Conservation (phyloP, 2,888 invertebrate genomes). For the Cryptus viduatorius region DNA sequence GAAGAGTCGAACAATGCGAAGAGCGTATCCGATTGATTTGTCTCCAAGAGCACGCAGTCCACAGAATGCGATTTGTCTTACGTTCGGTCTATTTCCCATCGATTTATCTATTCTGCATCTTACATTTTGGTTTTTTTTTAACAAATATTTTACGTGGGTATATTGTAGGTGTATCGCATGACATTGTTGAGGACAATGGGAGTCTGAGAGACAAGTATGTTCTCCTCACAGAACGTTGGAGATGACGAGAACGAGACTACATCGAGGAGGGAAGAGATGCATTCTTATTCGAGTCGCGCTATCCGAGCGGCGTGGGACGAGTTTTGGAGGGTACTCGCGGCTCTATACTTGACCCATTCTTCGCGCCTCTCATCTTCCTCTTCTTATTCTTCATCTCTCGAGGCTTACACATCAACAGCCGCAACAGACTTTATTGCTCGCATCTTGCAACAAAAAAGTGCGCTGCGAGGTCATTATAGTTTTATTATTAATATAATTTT, state of each 20-base stretch:
- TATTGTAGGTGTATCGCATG: background rate
- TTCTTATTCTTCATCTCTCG: background rate
- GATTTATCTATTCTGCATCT: background rate
- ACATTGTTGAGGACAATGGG: constrained; percentile 1
- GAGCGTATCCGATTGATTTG: constrained; percentile 26
- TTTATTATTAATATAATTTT: background rate
- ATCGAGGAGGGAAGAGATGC: constrained; percentile 23
- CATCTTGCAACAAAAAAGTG: too few relatives aligned
- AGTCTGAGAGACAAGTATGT: constrained; percentile 8
- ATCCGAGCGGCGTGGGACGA: constrained; percentile 18
- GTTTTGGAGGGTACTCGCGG: background rate
- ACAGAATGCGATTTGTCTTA: constrained; percentile 23
- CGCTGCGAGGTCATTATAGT: too few relatives aligned
- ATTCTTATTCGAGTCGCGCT: constrained; percentile 21
- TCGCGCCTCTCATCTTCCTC: constrained; percentile 18
- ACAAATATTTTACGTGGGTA: background rate
- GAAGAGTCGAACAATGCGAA: background rate
- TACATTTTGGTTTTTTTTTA: background rate
- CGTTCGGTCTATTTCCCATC: constrained; percentile 16
- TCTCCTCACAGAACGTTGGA: constrained; percentile 8
- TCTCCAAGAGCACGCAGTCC: background rate
- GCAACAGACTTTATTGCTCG: too few relatives aligned
- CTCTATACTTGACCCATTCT: constrained; percentile 40
- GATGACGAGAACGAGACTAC: constrained; percentile 22
- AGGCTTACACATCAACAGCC: background rate